Base-by-base conservation (phyloP, 1,140 invertebrate species). In the Hesperophylax magnus region DNA sequence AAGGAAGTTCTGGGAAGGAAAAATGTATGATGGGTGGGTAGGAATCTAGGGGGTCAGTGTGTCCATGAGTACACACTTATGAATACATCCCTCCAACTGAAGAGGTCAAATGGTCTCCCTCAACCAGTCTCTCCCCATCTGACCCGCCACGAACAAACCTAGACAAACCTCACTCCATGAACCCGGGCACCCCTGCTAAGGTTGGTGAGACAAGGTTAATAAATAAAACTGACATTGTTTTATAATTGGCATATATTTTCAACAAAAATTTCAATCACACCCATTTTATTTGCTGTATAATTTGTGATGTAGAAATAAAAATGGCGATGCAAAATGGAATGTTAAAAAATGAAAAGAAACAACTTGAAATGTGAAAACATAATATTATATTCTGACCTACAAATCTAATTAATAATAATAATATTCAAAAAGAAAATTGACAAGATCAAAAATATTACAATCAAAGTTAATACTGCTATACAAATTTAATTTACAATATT, bases 211-310 rank as follows among this genome's bases (percentile, higher is more conserved):
- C 11, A 47, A 47, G 39, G 39, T 34, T 9, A 47, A 14, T 47
- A 47, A 47, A 47, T 0, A 47, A 47, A 47, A 14, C 39, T 47
- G 39, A 1, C 0, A 47, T 47, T 74, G 17, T 56, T 76, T n/a
- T 20, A 60, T 60, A 39, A 76, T 60, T 76, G 22, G 52, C n/a
- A 47, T 76, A 60, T 76, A 76, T 76, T 60, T 76, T 76, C 58
- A 60, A 76, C 39, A 60, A 39, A 60, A 22, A 76, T 47, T 72
- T 72, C 18, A 39, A 58, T 60, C 56, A 76, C 74, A 61, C 7
- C n/a, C 74, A 76, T 76, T 75, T 39, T 34, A 60, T 72, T 52
- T 72, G 69, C 69, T 47, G 52, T 76, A 76, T 58, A 76, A 39
- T 77, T 47, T 34, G 31, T 20, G n/a, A 47, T 47, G 47, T 67